Conservation (phyloP, 2,113 vertebrate genomes). For the Calyptomena viridis region DNA sequence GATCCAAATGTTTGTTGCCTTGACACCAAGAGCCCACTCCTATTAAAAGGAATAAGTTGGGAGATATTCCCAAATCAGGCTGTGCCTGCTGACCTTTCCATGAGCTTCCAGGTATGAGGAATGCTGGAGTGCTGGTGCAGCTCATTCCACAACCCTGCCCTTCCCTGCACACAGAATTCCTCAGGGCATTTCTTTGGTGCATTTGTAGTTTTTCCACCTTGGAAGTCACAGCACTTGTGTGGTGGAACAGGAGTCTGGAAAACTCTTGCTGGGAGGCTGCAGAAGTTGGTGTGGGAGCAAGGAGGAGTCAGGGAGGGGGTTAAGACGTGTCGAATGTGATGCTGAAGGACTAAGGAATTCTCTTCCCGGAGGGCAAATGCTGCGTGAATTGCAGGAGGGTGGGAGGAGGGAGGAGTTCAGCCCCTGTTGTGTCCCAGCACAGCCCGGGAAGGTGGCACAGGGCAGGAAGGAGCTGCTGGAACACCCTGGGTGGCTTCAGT, state of each 20-base stretch:
- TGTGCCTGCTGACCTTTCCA: not conserved
- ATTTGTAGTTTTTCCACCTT: not conserved
- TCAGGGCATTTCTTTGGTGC: not conserved
- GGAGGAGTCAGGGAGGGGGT: not conserved
- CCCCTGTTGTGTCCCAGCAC: not conserved
- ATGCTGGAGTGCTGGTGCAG: not conserved
- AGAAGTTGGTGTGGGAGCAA: not conserved
- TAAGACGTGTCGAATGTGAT: not conserved
- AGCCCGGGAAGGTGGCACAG: fast-evolving
- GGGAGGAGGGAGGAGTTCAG: not conserved
- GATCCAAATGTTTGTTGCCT: not conserved
- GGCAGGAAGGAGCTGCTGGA: not conserved
- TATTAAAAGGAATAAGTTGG: not conserved
- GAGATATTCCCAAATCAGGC: not conserved
- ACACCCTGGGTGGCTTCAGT: not conserved
- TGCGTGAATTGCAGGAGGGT: not conserved
- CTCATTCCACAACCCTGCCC: not conserved
- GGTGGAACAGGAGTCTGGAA: not conserved
- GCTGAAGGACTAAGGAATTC: not conserved
- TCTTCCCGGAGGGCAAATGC: not conserved
- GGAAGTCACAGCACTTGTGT: not conserved
- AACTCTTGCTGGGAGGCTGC: not conserved
- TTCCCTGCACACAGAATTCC: not conserved
- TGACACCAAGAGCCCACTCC: not conserved
- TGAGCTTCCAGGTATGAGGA: not conserved